phyloP scores from a whole-genome alignment of 2,113 vertebrate species.

The Diphyllodes magnificus region DNA sequence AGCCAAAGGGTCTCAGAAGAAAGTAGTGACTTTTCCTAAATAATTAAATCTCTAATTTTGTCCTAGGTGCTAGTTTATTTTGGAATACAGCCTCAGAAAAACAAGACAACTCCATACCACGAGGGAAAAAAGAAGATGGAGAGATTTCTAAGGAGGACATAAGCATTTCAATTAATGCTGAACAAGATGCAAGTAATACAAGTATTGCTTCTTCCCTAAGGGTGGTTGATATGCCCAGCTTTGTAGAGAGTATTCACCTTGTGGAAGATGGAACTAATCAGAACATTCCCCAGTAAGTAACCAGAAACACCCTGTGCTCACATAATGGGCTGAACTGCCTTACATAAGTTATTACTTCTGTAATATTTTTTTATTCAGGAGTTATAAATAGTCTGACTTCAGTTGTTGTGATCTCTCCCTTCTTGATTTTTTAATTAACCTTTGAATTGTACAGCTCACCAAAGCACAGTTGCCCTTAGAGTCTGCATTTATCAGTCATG shows the following conservation, averaged over 20 bases:
- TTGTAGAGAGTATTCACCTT: conserved; percentile 69
- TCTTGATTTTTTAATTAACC: background rate
- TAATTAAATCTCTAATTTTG: background rate
- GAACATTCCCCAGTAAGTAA: conserved; percentile 61
- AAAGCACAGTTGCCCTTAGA: background rate
- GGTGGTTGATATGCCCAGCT: conserved; percentile 76
- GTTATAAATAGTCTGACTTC: background rate
- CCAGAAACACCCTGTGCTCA: background rate
- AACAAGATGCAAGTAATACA: conserved; percentile 66
- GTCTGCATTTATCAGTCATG: background rate
- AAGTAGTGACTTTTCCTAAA: background rate
- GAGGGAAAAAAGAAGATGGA: conserved; percentile 66
- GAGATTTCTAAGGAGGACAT: conserved; percentile 74
- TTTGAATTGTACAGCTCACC: background rate
- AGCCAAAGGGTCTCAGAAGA: background rate
- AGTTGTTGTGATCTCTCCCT: background rate
- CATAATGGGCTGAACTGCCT: background rate
- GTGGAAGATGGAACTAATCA: conserved; percentile 60
- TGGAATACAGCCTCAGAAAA: conserved; percentile 72
- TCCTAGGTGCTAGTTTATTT: conserved; percentile 89
- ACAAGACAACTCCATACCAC: background rate
- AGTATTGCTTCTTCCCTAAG: conserved; percentile 71
- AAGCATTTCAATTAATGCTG: conserved; percentile 69
- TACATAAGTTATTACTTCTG: background rate
- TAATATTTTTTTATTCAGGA: background rate